Evolutionary conservation across 2,113 vertebrate genomes (phyloP), one percentile per base, ranked within the genome.

Genomic region (Grus americana): DNA sequence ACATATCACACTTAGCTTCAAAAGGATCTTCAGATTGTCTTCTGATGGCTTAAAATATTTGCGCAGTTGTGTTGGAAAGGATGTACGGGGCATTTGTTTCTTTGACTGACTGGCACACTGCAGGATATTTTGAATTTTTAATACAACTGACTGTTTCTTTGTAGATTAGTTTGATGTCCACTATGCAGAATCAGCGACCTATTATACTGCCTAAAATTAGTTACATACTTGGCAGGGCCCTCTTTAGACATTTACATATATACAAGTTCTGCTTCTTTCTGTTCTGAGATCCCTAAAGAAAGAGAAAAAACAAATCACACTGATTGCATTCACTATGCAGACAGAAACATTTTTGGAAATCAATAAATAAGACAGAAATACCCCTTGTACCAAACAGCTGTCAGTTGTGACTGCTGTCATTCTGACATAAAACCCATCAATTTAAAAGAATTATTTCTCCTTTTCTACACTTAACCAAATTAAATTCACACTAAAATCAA

Each of bases 1-100:
- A 59, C 23, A 91, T 89, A 88, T 66, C 74, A 54, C 34, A 42
- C n/a, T 57, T 61, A 67, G 65, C 76, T 93, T 92, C 80, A 85
- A 82, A 94, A 88, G 38, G 66, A 91, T 92, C 88, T 86, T 93
- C 83, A 84, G 63, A 74, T 72, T 75, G 81, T 79, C 83, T 93
- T 91, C 87, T n/a, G 57, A 72, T 36, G 81, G 19, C 66, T 81
- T 95, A 94, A 75, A 93, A 68, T 89, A 75, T 73, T 76, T 75
- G 71, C 10, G 2, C 29, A 75, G 59, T 92, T 92, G 54, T 79
- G 54, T 62, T 82, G 66, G n/a, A 88, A 49, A 82, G 47, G 42
- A 87, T 40, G 58, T 55, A 84, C 14, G 36, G 27, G 24, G 24
- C 54, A 78, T 71, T 93, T 94, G n/a, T 72, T 92, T 88, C 68